Base-by-base conservation (phyloP, 1,140 invertebrate species). In the Leguminivora glycinivorella region DNA sequence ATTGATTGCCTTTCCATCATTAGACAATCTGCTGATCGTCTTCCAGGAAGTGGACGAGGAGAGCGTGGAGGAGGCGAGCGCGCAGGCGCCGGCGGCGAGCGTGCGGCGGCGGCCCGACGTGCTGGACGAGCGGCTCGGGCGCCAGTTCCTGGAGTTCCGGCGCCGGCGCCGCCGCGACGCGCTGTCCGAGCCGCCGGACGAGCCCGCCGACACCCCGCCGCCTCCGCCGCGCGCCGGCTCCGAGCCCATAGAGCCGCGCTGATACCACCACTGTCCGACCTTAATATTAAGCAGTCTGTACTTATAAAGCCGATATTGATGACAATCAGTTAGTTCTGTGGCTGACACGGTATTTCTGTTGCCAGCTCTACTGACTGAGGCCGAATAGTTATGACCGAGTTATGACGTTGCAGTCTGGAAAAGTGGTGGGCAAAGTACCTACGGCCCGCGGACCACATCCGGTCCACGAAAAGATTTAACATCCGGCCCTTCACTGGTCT, bases 41-140 rank as follows among this genome's bases (percentile, higher is more conserved):
- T 85, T 90, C 0, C 79, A 94, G 93, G 93, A 94, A 84, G 93
- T 94, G n/a, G 93, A 94, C 74, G 93, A 94, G 76, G 93, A 94
- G 26, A 93, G 93, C 67, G 75, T 92, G 7, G 85, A 88, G 38
- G 83, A 88, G 73, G 76, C 87, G 68, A 83, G 81, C 22, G 74
- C 69, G 68, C n/a, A n/a, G n/a, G 24, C 74, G 31, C 72, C 71
- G 26, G 60, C 40, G 56, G 69, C 29, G 82, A 82, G 71, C 76
- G 82, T n/a, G 10, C 75, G 80, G 22, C 75, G 83, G 4, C 74
- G 77, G 7, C 81, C 78, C 6, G 83, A 84, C 74, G 26, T 81
- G 66, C 76, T 83, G 34, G 79, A 81, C 72, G 81, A 83, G 66
- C 71, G 75, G 1, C 76, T 87, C 25, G 73, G 73, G 6, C 72